Base-by-base conservation (phyloP, 2,888 invertebrate species). In the Idaea biselata region DNA sequence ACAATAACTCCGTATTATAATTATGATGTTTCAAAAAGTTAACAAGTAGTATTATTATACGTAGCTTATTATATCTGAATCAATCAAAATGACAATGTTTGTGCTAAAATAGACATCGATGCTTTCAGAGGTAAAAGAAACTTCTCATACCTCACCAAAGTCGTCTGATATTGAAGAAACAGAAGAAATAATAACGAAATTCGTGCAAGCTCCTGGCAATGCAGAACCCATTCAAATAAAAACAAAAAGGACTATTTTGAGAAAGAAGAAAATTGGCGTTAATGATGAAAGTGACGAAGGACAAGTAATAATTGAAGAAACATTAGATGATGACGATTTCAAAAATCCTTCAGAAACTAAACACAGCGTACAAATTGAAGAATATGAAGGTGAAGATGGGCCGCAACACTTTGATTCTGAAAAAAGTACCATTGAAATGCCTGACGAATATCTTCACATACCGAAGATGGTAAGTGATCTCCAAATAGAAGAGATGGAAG, bases 101-200 rank as follows among this genome's bases (percentile, higher is more conserved):
- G 14, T 44, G 2, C 11, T 44, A 44, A 11, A 8, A 11, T 44
- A 44, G 44, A 2, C 44, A 3, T 44, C 44, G 44, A 44, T 61
- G 32, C 25, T 87, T 87, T 75, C 89, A 89, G 88, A 89, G 76
- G 63, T 77, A 61, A 64, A 74, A 62, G 71, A 75, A 32, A 63
- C 68, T 57, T 64, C 66, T 6, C 67, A 71, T 60, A 61, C 65
- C 33, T 88, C 87, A 25, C 84, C 87, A 16, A 88, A 81, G 74
- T 85, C 87, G 66, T 92, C 88, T 6, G 93, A 93, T 63, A 69
- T 86, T 55, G 91, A 94, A 84, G 94, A 94, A 89, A 89, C 91
- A 57, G 93, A 94, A 82, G 94, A 94, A 88, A 94, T 94, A 17
- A 80, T 94, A 55, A 94, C 94, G 0, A 94, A 93, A 82, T 94